These are phyloP conservation scores for Chamaetylas fuelleborni DNA, from an alignment of 2,113 vertebrate species.

Conservation along the genomic window DNA sequence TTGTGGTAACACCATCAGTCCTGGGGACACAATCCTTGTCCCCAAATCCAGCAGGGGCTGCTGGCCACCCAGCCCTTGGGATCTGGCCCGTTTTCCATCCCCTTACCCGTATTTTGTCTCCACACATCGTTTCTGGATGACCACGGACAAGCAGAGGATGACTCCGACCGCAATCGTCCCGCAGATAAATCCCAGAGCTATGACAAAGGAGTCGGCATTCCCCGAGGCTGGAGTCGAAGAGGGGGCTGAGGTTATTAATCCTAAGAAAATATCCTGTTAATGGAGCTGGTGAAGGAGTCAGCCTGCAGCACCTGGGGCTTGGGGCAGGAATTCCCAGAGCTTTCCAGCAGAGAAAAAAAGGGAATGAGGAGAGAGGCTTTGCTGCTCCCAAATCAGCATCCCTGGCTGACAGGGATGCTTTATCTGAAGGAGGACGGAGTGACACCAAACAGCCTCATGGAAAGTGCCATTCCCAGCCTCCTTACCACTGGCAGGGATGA, in stretches of 20 bases:
- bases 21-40: neutral
- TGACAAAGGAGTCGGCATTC: constrained; percentile 65
- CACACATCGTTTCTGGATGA: constrained; percentile 73
- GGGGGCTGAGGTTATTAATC: constrained; percentile 66
- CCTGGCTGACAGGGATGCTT: neutral
- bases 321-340: neutral
- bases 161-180: constrained; percentile 75
- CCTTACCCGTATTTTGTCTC: constrained; percentile 84
- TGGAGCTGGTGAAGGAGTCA: neutral
- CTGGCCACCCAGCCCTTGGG: neutral
- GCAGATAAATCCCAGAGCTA: constrained; percentile 80
- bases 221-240: constrained; percentile 76
- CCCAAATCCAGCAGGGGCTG: accelerated
- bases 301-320: neutral
- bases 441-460: neutral
- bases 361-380: neutral
- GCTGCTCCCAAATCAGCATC: neutral
- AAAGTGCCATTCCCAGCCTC: neutral
- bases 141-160: constrained; percentile 75
- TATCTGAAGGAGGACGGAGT: neutral
- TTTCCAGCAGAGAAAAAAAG: neutral
- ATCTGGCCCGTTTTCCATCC: neutral
- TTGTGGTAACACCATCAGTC: neutral
- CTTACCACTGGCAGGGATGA: constrained; percentile 82
- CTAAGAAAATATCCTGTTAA: constrained; percentile 53